Percentiles rank a stretch among this genome's conserved stretches.
phyloP scores from a whole-genome alignment of 2,113 vertebrate species.

The Triplophysa siluroides region DNA sequence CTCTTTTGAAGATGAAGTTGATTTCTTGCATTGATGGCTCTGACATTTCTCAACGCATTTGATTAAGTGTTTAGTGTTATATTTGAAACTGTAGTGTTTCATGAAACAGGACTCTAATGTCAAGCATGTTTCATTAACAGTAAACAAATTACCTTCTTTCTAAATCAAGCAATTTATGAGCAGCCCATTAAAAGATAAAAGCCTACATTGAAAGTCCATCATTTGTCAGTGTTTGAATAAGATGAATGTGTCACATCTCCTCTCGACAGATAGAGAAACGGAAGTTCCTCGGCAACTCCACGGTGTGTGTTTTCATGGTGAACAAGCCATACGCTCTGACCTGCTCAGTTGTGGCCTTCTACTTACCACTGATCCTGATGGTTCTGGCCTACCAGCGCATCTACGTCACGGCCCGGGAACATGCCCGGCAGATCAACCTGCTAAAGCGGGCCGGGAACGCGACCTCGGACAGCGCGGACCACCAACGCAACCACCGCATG shows the following conservation, averaged over 20 bases:
- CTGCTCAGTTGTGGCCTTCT: conserved; percentile 98
- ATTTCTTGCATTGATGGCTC: too few relatives aligned
- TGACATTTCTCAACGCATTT: too few relatives aligned
- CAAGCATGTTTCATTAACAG: conserved; percentile 1
- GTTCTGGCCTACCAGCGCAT: conserved; percentile 98
- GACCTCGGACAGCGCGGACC: conserved; percentile 76
- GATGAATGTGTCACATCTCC: neutral
- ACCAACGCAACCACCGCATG: conserved; percentile 92
- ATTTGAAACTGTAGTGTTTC: too few relatives aligned
- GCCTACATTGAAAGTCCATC: neutral
- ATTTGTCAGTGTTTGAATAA: neutral
- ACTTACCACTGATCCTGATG: conserved; percentile 95
- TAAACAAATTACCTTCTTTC: conserved; percentile 1
- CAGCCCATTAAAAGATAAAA: too few relatives aligned
- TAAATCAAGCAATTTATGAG: neutral
- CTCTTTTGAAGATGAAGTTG: too few relatives aligned
- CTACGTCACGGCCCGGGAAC: conserved; percentile 91
- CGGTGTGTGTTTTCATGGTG: conserved; percentile 96
- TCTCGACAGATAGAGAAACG: conserved; percentile 84
- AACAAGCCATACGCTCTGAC: conserved; percentile 98
- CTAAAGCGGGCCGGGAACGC: conserved; percentile 80
- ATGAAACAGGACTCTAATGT: neutral
- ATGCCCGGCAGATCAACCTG: conserved; percentile 90
- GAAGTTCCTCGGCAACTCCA: conserved; percentile 86
- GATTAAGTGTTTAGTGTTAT: too few relatives aligned